These are phyloP conservation scores for Dyspetes luteomarginatus DNA, from an alignment of 2,888 invertebrate species.

Conservation along the genomic window DNA sequence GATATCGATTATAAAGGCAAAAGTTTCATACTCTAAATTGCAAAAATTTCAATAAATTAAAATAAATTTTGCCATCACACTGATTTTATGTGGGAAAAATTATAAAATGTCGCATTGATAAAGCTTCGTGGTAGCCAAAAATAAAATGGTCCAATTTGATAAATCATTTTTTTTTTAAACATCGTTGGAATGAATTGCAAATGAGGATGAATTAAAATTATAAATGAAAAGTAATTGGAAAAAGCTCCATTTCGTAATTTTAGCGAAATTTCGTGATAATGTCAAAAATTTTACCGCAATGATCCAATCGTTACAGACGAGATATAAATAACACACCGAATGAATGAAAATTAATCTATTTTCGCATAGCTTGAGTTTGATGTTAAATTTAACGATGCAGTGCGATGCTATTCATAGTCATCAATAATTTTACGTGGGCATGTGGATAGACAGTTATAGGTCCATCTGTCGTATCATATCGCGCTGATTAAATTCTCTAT, in stretches of 20 bases:
- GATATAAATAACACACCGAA: background rate
- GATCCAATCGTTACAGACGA: background rate
- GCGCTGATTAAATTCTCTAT: conserved; percentile 37
- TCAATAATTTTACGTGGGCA: conserved; percentile 39
- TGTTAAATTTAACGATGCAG: conserved; percentile 36
- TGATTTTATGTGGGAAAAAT: too few relatives aligned
- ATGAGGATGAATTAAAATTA: background rate
- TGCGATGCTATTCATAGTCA: conserved; percentile 37
- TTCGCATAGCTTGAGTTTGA: conserved; percentile 22
- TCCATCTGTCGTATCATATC: conserved; percentile 22
- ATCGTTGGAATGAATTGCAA: background rate
- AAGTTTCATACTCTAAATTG: too few relatives aligned
- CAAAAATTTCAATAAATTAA: too few relatives aligned
- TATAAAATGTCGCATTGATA: too few relatives aligned
- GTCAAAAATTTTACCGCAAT: background rate
- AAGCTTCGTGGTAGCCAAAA: too few relatives aligned
- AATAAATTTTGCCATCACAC: too few relatives aligned
- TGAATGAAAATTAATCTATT: conserved; percentile 41
- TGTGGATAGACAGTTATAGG: background rate
- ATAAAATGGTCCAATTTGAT: too few relatives aligned
- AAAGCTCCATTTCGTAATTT: background rate
- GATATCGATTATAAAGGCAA: too few relatives aligned
- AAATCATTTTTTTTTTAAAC: background rate
- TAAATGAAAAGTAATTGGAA: background rate
- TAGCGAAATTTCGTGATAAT: background rate